A percentile compares a stretch with the other conserved stretches of the same genome.
These are phyloP conservation scores for Lycaena phlaeas DNA, from an alignment of 2,888 invertebrate species.

Conservation along the genomic window DNA sequence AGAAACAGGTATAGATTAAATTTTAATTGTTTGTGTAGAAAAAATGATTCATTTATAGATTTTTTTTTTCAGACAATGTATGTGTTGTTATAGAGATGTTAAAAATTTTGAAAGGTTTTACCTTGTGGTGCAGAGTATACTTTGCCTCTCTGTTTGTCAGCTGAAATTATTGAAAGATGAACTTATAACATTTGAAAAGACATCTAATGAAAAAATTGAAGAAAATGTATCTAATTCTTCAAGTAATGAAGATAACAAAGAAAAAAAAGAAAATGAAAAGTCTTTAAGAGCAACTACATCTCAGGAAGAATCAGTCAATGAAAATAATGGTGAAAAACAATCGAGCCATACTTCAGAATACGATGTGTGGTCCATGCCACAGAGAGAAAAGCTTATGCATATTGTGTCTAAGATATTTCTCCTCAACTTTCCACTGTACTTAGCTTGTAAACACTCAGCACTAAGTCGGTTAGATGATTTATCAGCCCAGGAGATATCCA, in stretches of 20 bases:
- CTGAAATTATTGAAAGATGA: slow-evolving; percentile 81
- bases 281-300: slow-evolving; percentile 29
- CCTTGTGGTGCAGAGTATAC: slow-evolving; percentile 88
- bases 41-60: too few species aligned
- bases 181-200: slow-evolving; percentile 52
- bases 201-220: slow-evolving; percentile 31
- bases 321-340: slow-evolving; percentile 22
- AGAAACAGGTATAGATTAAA: too few species aligned
- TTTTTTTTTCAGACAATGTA: slow-evolving; percentile 84
- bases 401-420: slow-evolving; percentile 90
- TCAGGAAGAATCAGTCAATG: slow-evolving; percentile 23
- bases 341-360: slow-evolving; percentile 36
- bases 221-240: slow-evolving; percentile 27
- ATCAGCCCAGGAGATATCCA: slow-evolving; percentile 87
- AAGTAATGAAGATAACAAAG: slow-evolving; percentile 34
- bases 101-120: slow-evolving; percentile 95
- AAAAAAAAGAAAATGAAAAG: slow-evolving; percentile 31
- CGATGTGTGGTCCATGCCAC: slow-evolving; percentile 83
- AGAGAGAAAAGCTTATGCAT: slow-evolving; percentile 90
- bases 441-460: slow-evolving; percentile 89
- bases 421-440: slow-evolving; percentile 90
- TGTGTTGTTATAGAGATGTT: slow-evolving; percentile 94
- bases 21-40: too few species aligned
- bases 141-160: slow-evolving; percentile 87
- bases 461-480: slow-evolving; percentile 87